Conservation (phyloP, 2,797 vertebrate genomes). For the Mormyrus proboscirostris region DNA sequence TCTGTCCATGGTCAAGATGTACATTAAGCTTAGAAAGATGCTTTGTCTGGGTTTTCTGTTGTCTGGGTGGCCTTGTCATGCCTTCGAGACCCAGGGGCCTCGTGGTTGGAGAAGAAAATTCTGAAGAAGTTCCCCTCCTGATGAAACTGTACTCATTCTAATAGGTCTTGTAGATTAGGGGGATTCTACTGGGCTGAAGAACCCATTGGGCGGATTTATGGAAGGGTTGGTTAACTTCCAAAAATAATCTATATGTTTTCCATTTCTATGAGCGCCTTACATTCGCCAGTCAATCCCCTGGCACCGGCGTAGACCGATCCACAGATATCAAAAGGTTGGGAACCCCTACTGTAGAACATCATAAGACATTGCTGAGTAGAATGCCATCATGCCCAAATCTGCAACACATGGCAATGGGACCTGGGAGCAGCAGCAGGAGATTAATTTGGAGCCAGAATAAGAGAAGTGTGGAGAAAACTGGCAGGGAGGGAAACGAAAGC, state of each 20-base stretch:
- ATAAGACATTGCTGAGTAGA: not conserved
- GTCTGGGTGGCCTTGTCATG: not conserved
- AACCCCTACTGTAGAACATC: not conserved
- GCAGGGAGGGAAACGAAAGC: not conserved
- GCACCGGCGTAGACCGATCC: not conserved
- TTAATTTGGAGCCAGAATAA: not conserved
- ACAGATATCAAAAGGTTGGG: not conserved
- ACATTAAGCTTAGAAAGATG: slow-evolving; percentile 32
- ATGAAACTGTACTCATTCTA: not conserved
- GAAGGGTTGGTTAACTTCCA: not conserved
- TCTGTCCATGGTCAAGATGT: slow-evolving; percentile 48
- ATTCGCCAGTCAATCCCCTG: not conserved
- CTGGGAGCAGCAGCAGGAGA: not conserved
- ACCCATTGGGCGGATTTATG: not conserved
- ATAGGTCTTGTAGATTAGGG: not conserved
- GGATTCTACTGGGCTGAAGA: not conserved
- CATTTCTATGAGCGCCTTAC: not conserved
- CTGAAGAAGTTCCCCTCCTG: not conserved
- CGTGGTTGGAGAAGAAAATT: not conserved
- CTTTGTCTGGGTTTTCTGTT: not conserved
- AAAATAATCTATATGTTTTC: not conserved
- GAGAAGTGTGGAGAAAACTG: not conserved
- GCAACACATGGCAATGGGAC: not conserved
- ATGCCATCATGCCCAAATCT: not conserved
- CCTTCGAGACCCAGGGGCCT: not conserved